Conservation (phyloP, 2,888 invertebrate species). For the Scelioninae gen. 2 region DNA sequence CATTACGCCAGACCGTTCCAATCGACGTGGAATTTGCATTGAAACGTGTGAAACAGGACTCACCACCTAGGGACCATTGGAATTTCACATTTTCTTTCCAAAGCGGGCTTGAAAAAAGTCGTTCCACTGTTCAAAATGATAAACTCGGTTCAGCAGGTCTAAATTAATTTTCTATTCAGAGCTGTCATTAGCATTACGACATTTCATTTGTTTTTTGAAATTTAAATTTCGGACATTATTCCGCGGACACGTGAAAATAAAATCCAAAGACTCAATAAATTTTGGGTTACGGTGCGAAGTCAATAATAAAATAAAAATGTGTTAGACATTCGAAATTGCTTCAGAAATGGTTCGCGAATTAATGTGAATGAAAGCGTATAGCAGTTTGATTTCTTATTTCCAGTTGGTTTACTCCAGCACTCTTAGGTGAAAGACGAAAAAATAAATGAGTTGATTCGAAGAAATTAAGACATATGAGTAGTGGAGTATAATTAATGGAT, state of each 20-base stretch:
- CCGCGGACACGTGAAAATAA: too few species aligned
- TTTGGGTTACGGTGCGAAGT: too few species aligned
- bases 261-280: too few species aligned
- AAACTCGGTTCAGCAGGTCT: too few species aligned
- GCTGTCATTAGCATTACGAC: too few species aligned
- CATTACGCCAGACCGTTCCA: conserved; percentile 68
- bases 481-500: conserved; percentile 64
- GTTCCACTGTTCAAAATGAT: too few species aligned
- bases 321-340: too few species aligned
- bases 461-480: conserved; percentile 59
- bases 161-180: too few species aligned
- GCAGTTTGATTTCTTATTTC: conserved; percentile 43
- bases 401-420: conserved; percentile 43
- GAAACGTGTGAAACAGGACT: conserved; percentile 67
- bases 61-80: conserved; percentile 46
- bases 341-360: too few species aligned
- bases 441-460: conserved; percentile 56
- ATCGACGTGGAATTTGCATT: conserved; percentile 70
- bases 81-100: conserved; percentile 44
- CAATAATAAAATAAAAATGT: too few species aligned
- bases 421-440: conserved; percentile 51
- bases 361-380: conserved; percentile 11
- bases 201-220: too few species aligned
- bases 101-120: conserved; percentile 9
- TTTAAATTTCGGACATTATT: too few species aligned